phyloP scores from a whole-genome alignment of 2,888 invertebrate species.

The Seira sanloemensis region DNA sequence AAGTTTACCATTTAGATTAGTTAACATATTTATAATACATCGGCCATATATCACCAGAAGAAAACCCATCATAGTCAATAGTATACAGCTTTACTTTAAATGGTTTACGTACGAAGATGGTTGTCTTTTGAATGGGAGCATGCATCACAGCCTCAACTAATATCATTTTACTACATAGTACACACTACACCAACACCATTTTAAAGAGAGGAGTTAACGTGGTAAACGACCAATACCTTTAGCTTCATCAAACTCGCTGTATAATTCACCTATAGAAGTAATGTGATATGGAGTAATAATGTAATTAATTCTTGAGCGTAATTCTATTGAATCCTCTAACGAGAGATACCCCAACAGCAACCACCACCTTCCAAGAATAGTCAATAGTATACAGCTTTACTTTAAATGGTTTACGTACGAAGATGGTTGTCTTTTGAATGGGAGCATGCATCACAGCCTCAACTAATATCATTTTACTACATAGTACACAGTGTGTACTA shows the following conservation, averaged over 20 bases:
- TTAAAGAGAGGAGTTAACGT: background rate
- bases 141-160: background rate
- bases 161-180: conserved; percentile 1
- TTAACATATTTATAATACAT: background rate
- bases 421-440: no score
- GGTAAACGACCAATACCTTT: background rate
- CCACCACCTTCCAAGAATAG: no score
- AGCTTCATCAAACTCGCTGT: background rate
- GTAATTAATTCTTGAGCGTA: no score
- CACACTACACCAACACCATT: conserved; percentile 15
- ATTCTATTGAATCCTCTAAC: no score
- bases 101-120: background rate
- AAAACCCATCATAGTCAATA: background rate
- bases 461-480: background rate
- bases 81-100: no score
- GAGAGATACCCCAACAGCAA: no score
- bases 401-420: background rate
- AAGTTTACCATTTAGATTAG: background rate
- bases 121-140: background rate
- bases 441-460: background rate
- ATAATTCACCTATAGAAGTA: background rate
- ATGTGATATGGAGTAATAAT: background rate
- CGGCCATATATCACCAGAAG: background rate
- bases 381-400: background rate
- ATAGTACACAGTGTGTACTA: no score